Conservation (phyloP, 2,888 invertebrate genomes). For the Lottia gigantea region DNA sequence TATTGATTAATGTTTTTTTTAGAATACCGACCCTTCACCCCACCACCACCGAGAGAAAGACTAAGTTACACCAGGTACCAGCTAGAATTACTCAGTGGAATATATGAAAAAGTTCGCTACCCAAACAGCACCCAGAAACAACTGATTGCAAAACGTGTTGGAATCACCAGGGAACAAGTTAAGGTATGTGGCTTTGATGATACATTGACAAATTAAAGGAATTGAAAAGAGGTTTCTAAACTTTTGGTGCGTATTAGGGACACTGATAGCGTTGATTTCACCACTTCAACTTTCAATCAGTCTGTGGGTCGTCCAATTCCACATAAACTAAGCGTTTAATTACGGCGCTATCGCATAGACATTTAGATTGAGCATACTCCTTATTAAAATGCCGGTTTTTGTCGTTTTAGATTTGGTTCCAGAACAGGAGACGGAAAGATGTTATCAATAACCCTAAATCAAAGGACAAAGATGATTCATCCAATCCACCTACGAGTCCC, state of each 20-base stretch:
- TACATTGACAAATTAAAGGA: not conserved
- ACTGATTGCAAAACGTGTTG: constrained; percentile 64
- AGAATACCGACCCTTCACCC: constrained; percentile 55
- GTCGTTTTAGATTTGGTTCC: constrained; percentile 63
- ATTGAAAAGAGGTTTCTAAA: too few relatives aligned
- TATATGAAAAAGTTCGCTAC: constrained; percentile 60
- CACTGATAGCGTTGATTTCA: too few relatives aligned
- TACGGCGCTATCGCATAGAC: too few relatives aligned
- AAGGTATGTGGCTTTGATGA: constrained; percentile 48
- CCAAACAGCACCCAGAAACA: constrained; percentile 66
- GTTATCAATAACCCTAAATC: constrained; percentile 46
- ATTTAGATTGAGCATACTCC: not conserved
- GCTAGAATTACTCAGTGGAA: constrained; percentile 62
- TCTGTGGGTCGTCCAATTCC: too few relatives aligned
- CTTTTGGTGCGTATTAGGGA: not conserved
- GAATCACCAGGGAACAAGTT: constrained; percentile 65
- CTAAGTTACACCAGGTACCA: constrained; percentile 66
- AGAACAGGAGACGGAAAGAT: constrained; percentile 65
- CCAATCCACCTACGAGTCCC: constrained; percentile 14
- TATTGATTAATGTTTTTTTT: constrained; percentile 14
- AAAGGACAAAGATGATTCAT: constrained; percentile 24
- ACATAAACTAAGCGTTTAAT: too few relatives aligned
- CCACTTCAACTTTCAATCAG: too few relatives aligned
- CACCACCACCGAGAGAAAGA: constrained; percentile 56
- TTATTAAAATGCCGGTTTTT: not conserved